phyloP scores from a whole-genome alignment of 2,113 vertebrate species.

The Pantherophis guttatus region DNA sequence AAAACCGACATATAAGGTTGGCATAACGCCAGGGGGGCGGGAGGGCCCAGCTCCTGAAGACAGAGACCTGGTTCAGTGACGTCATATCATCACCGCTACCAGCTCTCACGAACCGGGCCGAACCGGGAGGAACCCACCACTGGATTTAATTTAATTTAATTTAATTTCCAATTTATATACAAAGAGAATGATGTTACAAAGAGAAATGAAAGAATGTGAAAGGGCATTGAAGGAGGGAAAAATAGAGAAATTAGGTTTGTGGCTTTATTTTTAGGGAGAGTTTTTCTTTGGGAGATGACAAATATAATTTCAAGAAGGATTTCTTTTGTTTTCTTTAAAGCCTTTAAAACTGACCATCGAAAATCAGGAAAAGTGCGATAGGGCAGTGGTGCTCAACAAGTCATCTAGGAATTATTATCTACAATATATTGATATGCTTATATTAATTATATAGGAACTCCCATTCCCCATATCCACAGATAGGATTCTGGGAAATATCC shows the following conservation, averaged over 20 bases:
- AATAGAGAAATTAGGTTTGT: constrained; percentile 39
- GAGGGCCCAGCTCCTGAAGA: no score
- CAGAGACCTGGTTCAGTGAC: no score
- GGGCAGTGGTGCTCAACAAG: background rate
- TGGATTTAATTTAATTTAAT: no score
- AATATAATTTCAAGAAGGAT: constrained; percentile 13
- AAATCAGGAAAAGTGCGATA: background rate
- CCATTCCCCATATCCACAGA: background rate
- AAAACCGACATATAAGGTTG: no score
- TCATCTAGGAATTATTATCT: background rate
- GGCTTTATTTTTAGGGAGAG: background rate
- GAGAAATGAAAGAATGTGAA: constrained; percentile 10
- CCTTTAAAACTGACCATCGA: constrained; percentile 33
- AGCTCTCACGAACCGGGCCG: no score
- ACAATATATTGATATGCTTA: background rate
- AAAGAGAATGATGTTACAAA: background rate
- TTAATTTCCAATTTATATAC: no score
- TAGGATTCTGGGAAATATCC: background rate
- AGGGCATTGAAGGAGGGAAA: constrained; percentile 25
- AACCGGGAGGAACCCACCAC: no score
- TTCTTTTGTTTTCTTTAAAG: constrained; percentile 15
- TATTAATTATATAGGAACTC: background rate
- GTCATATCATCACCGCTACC: no score
- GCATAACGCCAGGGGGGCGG: no score
- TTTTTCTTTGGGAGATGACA: background rate